Conservation (phyloP, 2,797 vertebrate genomes). For the Chelon auratus region DNA sequence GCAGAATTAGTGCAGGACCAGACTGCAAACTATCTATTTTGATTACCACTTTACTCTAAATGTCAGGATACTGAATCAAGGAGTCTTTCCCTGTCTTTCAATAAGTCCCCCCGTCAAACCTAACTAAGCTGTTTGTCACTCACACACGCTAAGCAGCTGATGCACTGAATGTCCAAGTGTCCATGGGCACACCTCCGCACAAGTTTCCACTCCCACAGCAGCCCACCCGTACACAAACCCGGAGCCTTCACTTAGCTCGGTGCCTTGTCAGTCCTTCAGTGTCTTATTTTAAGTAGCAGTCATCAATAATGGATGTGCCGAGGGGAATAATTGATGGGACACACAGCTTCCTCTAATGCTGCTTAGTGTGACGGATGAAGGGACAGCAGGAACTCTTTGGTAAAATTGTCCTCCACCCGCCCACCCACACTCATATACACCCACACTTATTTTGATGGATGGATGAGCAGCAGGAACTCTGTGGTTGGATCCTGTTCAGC, state of each 20-base stretch:
- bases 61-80: conserved; percentile 21
- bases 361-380: conserved; percentile 79
- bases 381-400: conserved; percentile 70
- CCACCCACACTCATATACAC: conserved; percentile 52
- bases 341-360: conserved; percentile 79
- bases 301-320: conserved; percentile 81
- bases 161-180: neutral
- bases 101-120: conserved; percentile 33
- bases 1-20: conserved; percentile 8
- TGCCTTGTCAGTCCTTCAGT: conserved; percentile 74
- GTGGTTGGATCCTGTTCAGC: conserved; percentile 51
- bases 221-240: conserved; percentile 33
- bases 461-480: conserved; percentile 62
- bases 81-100: conserved; percentile 9
- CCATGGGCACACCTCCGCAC: conserved; percentile 1
- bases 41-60: conserved; percentile 6
- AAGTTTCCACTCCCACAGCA: neutral
- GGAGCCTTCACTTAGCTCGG: conserved; percentile 62
- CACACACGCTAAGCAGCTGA: conserved; percentile 20
- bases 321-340: conserved; percentile 84
- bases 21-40: neutral
- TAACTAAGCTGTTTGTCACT: conserved; percentile 40
- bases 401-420: conserved; percentile 54
- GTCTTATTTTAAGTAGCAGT: conserved; percentile 82
- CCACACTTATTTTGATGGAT: conserved; percentile 72